These are phyloP conservation scores for Mormyrops attenuatus DNA, from an alignment of 2,797 vertebrate species.

Conservation along the genomic window DNA sequence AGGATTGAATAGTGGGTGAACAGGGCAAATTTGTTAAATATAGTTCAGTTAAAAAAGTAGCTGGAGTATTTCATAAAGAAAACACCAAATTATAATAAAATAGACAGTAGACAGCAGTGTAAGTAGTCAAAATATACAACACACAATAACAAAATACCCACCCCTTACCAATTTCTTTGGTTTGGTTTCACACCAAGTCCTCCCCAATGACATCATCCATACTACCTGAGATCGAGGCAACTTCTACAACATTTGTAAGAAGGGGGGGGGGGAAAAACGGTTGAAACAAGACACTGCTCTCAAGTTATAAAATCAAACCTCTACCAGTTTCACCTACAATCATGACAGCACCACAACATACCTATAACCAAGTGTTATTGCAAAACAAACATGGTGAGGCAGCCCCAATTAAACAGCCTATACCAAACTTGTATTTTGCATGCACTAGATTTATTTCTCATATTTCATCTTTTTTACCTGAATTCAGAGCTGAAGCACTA, in stretches of 20 bases:
- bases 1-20: background rate
- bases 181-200: conserved; percentile 58
- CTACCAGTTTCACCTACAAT: background rate
- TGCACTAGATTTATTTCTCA: background rate
- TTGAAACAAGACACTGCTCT: background rate
- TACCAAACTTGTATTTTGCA: background rate
- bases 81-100: background rate
- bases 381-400: background rate
- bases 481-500: background rate
- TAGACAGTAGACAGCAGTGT: background rate
- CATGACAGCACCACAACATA: background rate
- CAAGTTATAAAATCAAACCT: background rate
- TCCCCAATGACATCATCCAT: conserved; percentile 61
- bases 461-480: conserved; percentile 1
- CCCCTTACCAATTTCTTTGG: conserved; percentile 16
- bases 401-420: background rate
- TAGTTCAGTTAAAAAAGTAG: background rate
- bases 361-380: background rate
- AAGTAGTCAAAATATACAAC: background rate
- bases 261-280: background rate
- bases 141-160: background rate
- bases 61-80: background rate
- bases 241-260: conserved; percentile 48
- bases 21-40: background rate
- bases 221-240: conserved; percentile 69